These are phyloP conservation scores for Scortum barcoo DNA, from an alignment of 2,113 vertebrate genomes.

Conservation along the genomic window DNA sequence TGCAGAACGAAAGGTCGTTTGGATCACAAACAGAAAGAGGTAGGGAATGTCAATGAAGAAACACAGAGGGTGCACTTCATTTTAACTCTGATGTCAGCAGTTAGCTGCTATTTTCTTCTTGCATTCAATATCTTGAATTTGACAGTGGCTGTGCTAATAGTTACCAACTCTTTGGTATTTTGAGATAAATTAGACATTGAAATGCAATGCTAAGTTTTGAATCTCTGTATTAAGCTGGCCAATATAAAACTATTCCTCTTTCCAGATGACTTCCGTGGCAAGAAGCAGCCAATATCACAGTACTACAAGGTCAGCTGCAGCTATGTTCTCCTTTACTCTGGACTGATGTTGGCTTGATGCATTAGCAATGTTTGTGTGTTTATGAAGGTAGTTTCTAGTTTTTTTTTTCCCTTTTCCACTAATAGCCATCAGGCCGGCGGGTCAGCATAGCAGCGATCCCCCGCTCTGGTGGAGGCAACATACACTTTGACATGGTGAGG, in stretches of 20 bases:
- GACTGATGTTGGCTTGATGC: background rate
- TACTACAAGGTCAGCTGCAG: conserved; percentile 79
- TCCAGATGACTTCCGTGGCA: conserved; percentile 89
- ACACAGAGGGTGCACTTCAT: too few relatives aligned
- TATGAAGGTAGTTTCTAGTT: background rate
- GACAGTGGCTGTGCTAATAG: background rate
- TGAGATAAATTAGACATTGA: too few relatives aligned
- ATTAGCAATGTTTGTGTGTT: background rate
- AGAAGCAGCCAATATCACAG: conserved; percentile 85
- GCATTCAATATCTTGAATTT: background rate
- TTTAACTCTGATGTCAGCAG: background rate
- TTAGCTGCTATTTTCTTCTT: background rate
- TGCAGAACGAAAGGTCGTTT: conserved; percentile 90
- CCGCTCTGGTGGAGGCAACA: conserved; percentile 82
- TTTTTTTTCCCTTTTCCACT: background rate
- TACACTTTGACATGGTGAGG: conserved; percentile 79
- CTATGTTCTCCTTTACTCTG: background rate
- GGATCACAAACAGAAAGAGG: conserved; percentile 81
- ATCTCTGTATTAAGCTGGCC: background rate
- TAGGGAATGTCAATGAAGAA: conserved; percentile 24
- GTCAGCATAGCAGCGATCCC: conserved; percentile 91
- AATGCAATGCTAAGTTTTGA: background rate
- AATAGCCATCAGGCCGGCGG: conserved; percentile 85
- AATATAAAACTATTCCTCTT: background rate
- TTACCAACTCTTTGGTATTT: background rate